Percentiles rank a stretch among this genome's conserved stretches.
Evolutionary conservation across 2,113 vertebrate species (phyloP).

Genomic region (Ploceus nigricollis): DNA sequence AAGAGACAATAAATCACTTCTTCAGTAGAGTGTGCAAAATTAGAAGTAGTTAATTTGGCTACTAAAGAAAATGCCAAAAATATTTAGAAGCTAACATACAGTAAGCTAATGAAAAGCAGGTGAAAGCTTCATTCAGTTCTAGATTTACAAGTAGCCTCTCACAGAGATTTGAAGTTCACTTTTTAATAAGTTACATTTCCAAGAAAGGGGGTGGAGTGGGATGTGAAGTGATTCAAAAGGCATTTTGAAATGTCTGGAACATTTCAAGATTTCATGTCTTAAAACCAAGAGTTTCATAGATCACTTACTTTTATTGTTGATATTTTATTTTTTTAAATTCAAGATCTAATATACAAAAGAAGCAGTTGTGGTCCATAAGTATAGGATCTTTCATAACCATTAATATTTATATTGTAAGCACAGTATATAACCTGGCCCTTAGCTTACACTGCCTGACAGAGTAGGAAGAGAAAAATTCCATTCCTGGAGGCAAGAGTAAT

Average conservation of each 20-base stretch:
- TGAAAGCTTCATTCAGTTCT: conserved; percentile 37
- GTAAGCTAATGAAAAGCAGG: conserved; percentile 59
- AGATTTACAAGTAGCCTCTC: conserved; percentile 18
- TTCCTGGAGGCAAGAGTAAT: background rate
- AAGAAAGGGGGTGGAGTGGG: background rate
- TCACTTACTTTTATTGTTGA: background rate
- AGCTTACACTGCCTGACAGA: conserved; percentile 7
- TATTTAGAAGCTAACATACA: conserved; percentile 54
- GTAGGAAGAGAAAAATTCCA: background rate
- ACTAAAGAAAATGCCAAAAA: conserved; percentile 44
- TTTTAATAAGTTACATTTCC: conserved; percentile 44
- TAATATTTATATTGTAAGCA: background rate
- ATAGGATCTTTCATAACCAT: background rate
- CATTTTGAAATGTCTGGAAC: conserved; percentile 17
- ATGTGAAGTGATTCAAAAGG: background rate
- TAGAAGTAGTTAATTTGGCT: conserved; percentile 57
- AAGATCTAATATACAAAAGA: background rate
- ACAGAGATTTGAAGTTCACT: background rate
- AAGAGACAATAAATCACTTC: conserved; percentile 26
- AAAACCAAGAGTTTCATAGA: background rate
- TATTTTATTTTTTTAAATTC: conserved; percentile 5
- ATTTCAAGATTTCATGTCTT: background rate
- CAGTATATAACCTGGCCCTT: background rate
- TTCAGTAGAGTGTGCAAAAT: conserved; percentile 31
- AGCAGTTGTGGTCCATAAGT: background rate